Percentiles rank a stretch among this genome's conserved stretches.
These are phyloP conservation scores for Habrosyne pyritoides DNA, from an alignment of 2,888 invertebrate species.

Conservation along the genomic window DNA sequence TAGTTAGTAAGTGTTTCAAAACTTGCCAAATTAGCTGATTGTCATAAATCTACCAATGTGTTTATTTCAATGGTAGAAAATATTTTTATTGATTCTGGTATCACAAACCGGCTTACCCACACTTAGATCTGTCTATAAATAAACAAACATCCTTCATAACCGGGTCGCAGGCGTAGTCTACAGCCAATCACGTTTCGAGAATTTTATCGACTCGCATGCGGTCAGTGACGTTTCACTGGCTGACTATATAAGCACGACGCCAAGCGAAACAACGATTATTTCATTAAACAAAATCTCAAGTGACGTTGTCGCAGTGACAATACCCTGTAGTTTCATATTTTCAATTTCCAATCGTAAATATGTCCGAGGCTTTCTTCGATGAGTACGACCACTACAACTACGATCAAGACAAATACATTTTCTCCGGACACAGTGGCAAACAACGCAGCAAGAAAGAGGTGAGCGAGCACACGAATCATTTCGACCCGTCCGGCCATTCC, in stretches of 20 bases:
- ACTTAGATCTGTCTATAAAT: constrained; percentile 56
- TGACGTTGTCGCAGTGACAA: constrained; percentile 53
- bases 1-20: too few species aligned
- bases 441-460: constrained; percentile 95
- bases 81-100: constrained; percentile 30
- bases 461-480: constrained; percentile 94
- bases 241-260: constrained; percentile 61
- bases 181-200: constrained; percentile 72
- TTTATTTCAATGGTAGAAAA: neutral
- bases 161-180: constrained; percentile 56
- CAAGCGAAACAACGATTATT: constrained; percentile 50
- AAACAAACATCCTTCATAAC: constrained; percentile 68
- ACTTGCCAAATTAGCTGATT: too few species aligned
- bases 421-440: constrained; percentile 94
- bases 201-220: constrained; percentile 79
- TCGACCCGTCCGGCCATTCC: constrained; percentile 96
- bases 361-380: constrained; percentile 94
- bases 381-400: constrained; percentile 97
- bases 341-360: constrained; percentile 71
- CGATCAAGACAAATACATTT: constrained; percentile 95
- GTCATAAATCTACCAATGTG: neutral
- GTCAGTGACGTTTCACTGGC: constrained; percentile 72
- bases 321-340: constrained; percentile 44
- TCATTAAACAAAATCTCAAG: constrained; percentile 54
- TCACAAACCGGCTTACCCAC: constrained; percentile 59